Percentiles rank a stretch among this genome's conserved stretches.
These are phyloP conservation scores for Acrossocheilus fasciatus DNA, from an alignment of 2,797 vertebrate genomes.

Conservation along the genomic window DNA sequence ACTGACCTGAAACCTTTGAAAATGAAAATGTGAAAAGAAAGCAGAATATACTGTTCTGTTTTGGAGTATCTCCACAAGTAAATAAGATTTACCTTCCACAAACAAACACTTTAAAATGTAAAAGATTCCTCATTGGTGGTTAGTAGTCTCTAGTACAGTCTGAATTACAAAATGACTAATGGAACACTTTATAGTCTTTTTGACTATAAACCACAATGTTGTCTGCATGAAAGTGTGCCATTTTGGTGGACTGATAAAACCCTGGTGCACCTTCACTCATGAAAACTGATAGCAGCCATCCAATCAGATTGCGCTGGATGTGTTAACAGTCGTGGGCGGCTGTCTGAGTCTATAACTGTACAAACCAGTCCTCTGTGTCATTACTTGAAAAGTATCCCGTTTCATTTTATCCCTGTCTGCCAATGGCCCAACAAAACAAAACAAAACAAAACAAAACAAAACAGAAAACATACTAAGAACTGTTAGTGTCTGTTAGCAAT, in stretches of 20 bases:
- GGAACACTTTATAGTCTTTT: background rate
- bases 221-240: background rate
- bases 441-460: background rate
- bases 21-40: background rate
- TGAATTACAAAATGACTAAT: background rate
- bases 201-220: background rate
- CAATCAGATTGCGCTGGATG: background rate
- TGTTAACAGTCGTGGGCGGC: background rate
- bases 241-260: background rate
- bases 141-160: background rate
- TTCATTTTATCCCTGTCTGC: conserved; percentile 9
- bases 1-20: background rate
- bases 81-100: background rate
- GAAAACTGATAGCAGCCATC: background rate
- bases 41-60: background rate
- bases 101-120: too few species aligned
- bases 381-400: conserved; percentile 28
- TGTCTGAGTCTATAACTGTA: background rate
- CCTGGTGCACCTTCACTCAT: background rate
- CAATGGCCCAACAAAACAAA: conserved; percentile 2
- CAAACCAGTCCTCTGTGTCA: conserved; percentile 36
- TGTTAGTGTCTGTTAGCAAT: background rate
- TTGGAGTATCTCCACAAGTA: background rate
- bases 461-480: background rate
- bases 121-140: too few species aligned